Conservation (phyloP, 2,113 vertebrate genomes). For the Tragulus kanchil region DNA sequence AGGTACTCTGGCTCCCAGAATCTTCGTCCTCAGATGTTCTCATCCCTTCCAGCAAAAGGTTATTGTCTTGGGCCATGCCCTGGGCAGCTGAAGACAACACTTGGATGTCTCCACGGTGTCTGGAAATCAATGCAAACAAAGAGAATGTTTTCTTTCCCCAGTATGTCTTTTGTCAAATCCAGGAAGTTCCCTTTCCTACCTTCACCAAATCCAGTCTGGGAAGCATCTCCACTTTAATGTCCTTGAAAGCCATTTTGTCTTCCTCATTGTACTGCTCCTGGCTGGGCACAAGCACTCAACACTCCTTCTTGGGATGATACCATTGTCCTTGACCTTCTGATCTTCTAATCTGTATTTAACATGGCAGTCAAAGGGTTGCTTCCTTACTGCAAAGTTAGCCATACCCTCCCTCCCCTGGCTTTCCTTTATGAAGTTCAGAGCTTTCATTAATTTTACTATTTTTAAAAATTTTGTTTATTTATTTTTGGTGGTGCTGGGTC, state of each 20-base stretch:
- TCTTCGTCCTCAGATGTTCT: background rate
- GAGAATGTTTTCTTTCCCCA: background rate
- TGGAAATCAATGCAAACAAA: background rate
- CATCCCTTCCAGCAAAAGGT: background rate
- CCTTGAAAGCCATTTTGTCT: background rate
- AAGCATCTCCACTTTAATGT: background rate
- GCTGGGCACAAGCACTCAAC: background rate
- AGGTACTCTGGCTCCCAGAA: background rate
- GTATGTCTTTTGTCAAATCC: background rate
- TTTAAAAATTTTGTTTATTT: background rate
- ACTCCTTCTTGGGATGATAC: background rate
- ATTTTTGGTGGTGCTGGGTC: background rate
- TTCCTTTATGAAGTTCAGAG: background rate
- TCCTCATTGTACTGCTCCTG: background rate
- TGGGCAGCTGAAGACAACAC: background rate
- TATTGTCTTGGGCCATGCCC: background rate
- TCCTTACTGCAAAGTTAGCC: background rate
- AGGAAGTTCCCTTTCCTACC: background rate
- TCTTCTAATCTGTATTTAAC: background rate
- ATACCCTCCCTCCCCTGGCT: background rate
- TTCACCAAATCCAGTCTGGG: background rate
- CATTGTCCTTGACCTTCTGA: background rate
- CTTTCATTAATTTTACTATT: background rate
- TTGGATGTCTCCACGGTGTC: background rate
- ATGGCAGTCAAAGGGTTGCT: background rate